These are phyloP conservation scores for Corythornis cristatus DNA, from an alignment of 2,113 vertebrate species.

Conservation along the genomic window DNA sequence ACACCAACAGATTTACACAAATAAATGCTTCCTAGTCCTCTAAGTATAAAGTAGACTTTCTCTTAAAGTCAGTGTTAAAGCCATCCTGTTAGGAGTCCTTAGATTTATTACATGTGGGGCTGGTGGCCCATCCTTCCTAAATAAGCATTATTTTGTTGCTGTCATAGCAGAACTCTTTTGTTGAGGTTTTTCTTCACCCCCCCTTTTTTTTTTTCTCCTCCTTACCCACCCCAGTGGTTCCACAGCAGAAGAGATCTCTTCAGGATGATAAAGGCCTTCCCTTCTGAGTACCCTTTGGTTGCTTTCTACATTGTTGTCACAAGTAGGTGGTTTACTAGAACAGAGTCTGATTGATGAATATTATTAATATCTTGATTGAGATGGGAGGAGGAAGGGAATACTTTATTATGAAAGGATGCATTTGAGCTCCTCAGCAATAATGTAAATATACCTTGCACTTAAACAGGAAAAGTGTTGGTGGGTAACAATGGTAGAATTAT, in stretches of 20 bases:
- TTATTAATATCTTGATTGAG: not conserved
- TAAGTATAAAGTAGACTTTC: not conserved
- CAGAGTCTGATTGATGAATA: not conserved
- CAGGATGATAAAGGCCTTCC: not conserved
- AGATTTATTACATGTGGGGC: not conserved
- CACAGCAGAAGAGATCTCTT: not conserved
- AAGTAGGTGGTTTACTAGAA: not conserved
- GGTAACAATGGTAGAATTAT: slow-evolving; percentile 18
- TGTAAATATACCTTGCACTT: slow-evolving; percentile 17
- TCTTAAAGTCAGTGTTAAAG: not conserved
- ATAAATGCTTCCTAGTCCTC: not conserved
- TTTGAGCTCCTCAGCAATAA: slow-evolving; percentile 27
- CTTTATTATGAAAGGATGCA: not conserved
- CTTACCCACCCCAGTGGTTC: not conserved
- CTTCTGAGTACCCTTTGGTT: not conserved
- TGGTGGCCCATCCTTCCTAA: not conserved
- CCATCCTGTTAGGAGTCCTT: not conserved
- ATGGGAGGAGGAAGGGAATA: not conserved
- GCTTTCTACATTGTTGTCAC: not conserved
- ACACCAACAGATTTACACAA: not conserved
- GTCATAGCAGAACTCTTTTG: not conserved
- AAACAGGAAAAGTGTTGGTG: slow-evolving; percentile 39
- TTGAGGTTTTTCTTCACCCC: not conserved
- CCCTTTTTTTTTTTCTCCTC: accelerated
- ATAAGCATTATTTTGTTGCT: not conserved